These are phyloP conservation scores for Hydrophis major DNA, from an alignment of 2,797 vertebrate species.

Conservation along the genomic window DNA sequence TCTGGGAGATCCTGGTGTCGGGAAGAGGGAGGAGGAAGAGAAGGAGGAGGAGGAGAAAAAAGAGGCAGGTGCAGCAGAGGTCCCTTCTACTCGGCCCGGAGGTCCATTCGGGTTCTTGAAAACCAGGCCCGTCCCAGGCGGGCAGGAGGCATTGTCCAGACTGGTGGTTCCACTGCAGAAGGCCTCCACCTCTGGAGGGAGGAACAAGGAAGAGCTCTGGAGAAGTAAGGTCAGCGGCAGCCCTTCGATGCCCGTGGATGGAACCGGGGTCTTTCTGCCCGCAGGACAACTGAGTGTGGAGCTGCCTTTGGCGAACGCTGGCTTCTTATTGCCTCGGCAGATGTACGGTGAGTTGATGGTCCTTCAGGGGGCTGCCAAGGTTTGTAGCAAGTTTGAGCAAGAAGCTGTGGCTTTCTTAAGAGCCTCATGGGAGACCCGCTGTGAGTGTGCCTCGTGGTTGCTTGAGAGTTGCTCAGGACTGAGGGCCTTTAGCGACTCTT, in stretches of 20 bases:
- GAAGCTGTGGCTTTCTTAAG: not conserved
- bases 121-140: not conserved
- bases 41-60: not conserved
- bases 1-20: slow-evolving; percentile 63
- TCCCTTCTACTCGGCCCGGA: slow-evolving; percentile 5
- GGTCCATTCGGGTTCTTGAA: slow-evolving; percentile 34
- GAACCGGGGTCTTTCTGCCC: slow-evolving; percentile 29
- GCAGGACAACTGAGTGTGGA: slow-evolving; percentile 53
- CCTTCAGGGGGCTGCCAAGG: not conserved
- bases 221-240: slow-evolving; percentile 47
- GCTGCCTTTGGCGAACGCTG: slow-evolving; percentile 38
- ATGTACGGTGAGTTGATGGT: slow-evolving; percentile 58
- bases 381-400: not conserved
- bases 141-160: slow-evolving; percentile 28
- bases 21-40: slow-evolving; percentile 72
- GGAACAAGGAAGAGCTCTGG: slow-evolving; percentile 42
- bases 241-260: slow-evolving; percentile 13
- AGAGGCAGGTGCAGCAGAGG: slow-evolving; percentile 13
- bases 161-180: slow-evolving; percentile 38
- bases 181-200: slow-evolving; percentile 41
- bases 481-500: not conserved
- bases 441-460: not conserved
- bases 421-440: not conserved
- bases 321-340: slow-evolving; percentile 52
- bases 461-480: not conserved